These are phyloP conservation scores for Drosophila planitibia DNA, from an alignment of 2,888 invertebrate species.

Conservation along the genomic window DNA sequence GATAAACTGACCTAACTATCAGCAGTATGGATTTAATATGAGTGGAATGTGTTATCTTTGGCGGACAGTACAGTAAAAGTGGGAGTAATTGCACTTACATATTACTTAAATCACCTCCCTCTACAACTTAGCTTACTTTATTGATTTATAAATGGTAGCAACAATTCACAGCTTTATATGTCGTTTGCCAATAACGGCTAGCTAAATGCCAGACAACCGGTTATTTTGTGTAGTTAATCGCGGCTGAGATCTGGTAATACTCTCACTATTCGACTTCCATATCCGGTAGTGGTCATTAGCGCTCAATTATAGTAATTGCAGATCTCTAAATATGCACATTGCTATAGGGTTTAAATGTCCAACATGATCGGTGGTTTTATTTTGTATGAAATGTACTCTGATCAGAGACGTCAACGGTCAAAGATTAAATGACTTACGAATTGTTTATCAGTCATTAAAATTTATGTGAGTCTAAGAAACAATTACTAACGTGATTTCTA, in stretches of 20 bases:
- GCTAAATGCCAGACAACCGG: constrained; percentile 46
- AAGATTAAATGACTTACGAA: constrained; percentile 23
- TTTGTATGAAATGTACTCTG: background rate
- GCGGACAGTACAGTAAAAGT: background rate
- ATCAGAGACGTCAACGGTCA: constrained; percentile 10
- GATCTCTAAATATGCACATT: constrained; percentile 45
- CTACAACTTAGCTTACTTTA: constrained; percentile 25
- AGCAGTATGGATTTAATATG: constrained; percentile 6
- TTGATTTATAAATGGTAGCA: constrained; percentile 31
- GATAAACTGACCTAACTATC: constrained; percentile 31
- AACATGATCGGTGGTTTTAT: constrained; percentile 2
- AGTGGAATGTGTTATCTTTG: constrained; percentile 9
- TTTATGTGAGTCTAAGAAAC: constrained; percentile 1
- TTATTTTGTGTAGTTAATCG: constrained; percentile 31
- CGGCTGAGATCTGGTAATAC: constrained; percentile 18
- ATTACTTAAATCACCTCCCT: constrained; percentile 11
- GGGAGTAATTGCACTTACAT: constrained; percentile 9
- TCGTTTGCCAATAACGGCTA: constrained; percentile 16
- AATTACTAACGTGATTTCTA: constrained; percentile 24
- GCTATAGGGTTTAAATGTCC: constrained; percentile 15
- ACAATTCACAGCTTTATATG: constrained; percentile 6
- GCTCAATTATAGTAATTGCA: constrained; percentile 40
- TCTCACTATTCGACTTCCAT: constrained; percentile 36
- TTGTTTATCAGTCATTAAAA: constrained; percentile 3
- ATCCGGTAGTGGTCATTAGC: constrained; percentile 55